Percentiles rank a stretch among this genome's conserved stretches.
Evolutionary conservation across 53 echinoderm and acorn worm genomes (phyloP).

Genomic region (Holothuria leucospilota): DNA sequence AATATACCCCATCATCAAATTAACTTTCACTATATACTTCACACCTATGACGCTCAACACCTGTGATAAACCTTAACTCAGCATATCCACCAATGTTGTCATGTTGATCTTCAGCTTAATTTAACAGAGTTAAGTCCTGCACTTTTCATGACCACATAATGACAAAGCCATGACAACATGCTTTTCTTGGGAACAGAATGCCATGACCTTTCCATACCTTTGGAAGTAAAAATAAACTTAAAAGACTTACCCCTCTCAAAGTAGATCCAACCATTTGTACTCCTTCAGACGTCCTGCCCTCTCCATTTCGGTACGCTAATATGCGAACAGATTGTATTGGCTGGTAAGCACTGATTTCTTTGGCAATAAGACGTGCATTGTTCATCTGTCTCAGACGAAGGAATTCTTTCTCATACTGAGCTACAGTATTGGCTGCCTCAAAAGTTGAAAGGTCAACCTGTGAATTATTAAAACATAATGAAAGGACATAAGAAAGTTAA

Average conservation of each 20-base stretch:
- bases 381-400: constrained; percentile 84
- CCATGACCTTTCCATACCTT: too few relatives aligned
- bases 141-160: too few relatives aligned
- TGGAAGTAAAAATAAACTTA: too few relatives aligned
- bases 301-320: constrained; percentile 84
- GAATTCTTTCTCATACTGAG: constrained; percentile 85
- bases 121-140: too few relatives aligned
- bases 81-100: too few relatives aligned
- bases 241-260: constrained; percentile 83
- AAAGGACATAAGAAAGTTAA: neutral
- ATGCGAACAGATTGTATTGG: constrained; percentile 81
- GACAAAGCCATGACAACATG: too few relatives aligned
- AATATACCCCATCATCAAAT: too few relatives aligned
- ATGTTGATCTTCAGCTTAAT: too few relatives aligned
- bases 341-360: constrained; percentile 94
- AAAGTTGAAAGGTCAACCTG: constrained; percentile 94
- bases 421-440: constrained; percentile 82
- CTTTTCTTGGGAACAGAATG: too few relatives aligned
- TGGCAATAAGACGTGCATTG: constrained; percentile 85
- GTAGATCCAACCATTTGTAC: constrained; percentile 85
- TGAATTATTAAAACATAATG: neutral
- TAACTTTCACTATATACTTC: too few relatives aligned
- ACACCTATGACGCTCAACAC: too few relatives aligned
- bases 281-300: constrained; percentile 73
- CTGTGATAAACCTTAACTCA: too few relatives aligned